Percentiles rank a stretch among this genome's conserved stretches.
phyloP scores from a whole-genome alignment of 1,140 invertebrate species.

The Drosophila guanche region DNA sequence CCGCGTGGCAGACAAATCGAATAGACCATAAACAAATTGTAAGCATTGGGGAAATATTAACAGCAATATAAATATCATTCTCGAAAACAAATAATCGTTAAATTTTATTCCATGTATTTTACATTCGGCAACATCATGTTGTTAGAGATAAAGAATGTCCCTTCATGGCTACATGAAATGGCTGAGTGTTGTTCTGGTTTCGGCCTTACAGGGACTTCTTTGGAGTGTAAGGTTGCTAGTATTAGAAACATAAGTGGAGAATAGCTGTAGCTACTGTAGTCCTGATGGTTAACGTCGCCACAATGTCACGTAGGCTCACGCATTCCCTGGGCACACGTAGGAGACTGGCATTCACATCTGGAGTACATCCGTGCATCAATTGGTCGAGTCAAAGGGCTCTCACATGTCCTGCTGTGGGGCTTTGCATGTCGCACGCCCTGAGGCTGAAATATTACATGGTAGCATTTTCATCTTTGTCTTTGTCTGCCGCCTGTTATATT shows the following conservation, averaged over 20 bases:
- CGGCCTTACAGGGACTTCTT: background rate
- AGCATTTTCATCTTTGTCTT: slow-evolving; percentile 42
- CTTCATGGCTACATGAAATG: background rate
- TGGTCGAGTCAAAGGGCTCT: slow-evolving; percentile 29
- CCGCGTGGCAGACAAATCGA: slow-evolving; percentile 4
- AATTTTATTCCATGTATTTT: slow-evolving; percentile 40
- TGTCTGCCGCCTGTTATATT: slow-evolving; percentile 63
- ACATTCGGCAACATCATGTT: slow-evolving; percentile 33
- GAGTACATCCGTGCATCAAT: slow-evolving; percentile 42
- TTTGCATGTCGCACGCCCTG: slow-evolving; percentile 66
- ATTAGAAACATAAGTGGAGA: background rate
- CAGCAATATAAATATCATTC: slow-evolving; percentile 52
- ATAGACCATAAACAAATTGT: slow-evolving; percentile 57
- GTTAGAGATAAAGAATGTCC: background rate
- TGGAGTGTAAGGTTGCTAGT: too few species aligned
- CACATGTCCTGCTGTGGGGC: slow-evolving; percentile 35
- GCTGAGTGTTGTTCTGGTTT: background rate
- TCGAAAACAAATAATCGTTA: slow-evolving; percentile 64
- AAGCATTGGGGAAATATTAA: slow-evolving; percentile 54
- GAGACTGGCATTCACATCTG: slow-evolving; percentile 24
- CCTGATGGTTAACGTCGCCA: background rate
- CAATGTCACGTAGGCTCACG: slow-evolving; percentile 24
- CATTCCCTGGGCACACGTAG: slow-evolving; percentile 2
- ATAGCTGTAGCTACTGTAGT: background rate
- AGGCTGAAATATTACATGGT: slow-evolving; percentile 50